Evolutionary conservation across 2,113 vertebrate species (phyloP).

Genomic region (Forbesichthys agassizii): DNA sequence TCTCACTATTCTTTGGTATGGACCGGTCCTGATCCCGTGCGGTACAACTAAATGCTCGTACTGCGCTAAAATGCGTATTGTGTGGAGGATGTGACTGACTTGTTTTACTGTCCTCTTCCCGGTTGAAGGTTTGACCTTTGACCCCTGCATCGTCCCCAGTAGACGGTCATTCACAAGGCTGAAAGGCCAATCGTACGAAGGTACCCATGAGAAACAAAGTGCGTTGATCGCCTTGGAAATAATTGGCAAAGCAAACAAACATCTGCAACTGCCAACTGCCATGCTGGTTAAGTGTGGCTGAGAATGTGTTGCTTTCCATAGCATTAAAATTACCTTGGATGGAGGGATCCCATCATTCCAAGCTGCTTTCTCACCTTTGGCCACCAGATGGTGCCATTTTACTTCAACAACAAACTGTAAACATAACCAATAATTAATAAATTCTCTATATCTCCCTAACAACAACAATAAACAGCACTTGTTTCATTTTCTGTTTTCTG

Average conservation of each 20-base stretch:
- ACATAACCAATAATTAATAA: too few species aligned
- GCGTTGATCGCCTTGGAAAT: conserved; percentile 42
- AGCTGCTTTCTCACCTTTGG: conserved; percentile 59
- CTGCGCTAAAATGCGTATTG: too few species aligned
- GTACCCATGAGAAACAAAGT: conserved; percentile 50
- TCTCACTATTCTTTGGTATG: too few species aligned
- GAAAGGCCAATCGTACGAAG: conserved; percentile 43
- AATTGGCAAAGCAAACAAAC: conserved; percentile 27
- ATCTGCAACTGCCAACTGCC: conserved; percentile 29
- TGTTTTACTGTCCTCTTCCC: conserved; percentile 58
- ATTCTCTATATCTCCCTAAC: too few species aligned
- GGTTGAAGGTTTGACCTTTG: conserved; percentile 42
- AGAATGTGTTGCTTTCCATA: conserved; percentile 20
- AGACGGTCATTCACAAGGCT: conserved; percentile 22
- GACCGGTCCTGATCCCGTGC: too few species aligned
- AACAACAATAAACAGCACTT: too few species aligned
- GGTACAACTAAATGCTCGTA: too few species aligned
- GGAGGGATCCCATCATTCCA: conserved; percentile 40
- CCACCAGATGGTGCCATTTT: conserved; percentile 48
- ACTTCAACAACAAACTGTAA: too few species aligned
- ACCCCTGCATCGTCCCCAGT: conserved; percentile 50
- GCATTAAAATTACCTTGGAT: conserved; percentile 55
- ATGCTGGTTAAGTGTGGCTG: conserved; percentile 46
- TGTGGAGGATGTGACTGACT: conserved; percentile 37
- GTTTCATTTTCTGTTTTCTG: too few species aligned